Evolutionary conservation across 2,888 invertebrate genomes (phyloP).

Genomic region (Neoscelio sp.): DNA sequence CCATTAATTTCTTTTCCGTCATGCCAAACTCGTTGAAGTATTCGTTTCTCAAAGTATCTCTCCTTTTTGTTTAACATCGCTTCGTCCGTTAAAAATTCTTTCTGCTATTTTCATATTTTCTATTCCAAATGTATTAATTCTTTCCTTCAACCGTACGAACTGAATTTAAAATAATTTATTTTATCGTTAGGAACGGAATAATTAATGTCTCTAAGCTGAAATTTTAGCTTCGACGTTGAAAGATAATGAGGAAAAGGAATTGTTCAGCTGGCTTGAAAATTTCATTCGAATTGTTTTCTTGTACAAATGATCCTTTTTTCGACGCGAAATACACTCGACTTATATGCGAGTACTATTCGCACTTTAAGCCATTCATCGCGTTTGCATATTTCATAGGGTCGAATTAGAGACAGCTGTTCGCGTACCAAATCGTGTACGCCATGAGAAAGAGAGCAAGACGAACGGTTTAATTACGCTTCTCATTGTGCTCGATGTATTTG

Average conservation of each 20-base stretch:
- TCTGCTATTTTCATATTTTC: no score
- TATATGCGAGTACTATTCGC: slow-evolving; percentile 55
- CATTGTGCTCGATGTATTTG: slow-evolving; percentile 60
- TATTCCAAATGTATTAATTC: no score
- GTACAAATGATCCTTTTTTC: slow-evolving; percentile 27
- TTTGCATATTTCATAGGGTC: slow-evolving; percentile 68
- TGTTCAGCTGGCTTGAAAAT: slow-evolving; percentile 20
- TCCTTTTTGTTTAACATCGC: slow-evolving; percentile 10
- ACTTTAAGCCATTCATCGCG: slow-evolving; percentile 61
- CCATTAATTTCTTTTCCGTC: slow-evolving; percentile 5
- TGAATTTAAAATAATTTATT: no score
- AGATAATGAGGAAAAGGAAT: neutral
- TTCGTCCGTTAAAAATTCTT: neutral
- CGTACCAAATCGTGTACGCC: slow-evolving; percentile 56
- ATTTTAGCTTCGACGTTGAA: neutral
- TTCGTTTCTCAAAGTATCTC: neutral
- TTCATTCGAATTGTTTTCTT: slow-evolving; percentile 40
- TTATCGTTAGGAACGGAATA: no score
- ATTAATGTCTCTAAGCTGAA: no score
- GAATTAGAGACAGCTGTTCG: slow-evolving; percentile 67
- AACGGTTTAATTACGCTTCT: slow-evolving; percentile 65
- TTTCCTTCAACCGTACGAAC: no score
- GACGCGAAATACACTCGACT: slow-evolving; percentile 34
- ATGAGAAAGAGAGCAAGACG: slow-evolving; percentile 58
- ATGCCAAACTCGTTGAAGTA: slow-evolving; percentile 10